Base-by-base conservation (phyloP, 2,113 vertebrate species). In the Mystacornis crossleyi region DNA sequence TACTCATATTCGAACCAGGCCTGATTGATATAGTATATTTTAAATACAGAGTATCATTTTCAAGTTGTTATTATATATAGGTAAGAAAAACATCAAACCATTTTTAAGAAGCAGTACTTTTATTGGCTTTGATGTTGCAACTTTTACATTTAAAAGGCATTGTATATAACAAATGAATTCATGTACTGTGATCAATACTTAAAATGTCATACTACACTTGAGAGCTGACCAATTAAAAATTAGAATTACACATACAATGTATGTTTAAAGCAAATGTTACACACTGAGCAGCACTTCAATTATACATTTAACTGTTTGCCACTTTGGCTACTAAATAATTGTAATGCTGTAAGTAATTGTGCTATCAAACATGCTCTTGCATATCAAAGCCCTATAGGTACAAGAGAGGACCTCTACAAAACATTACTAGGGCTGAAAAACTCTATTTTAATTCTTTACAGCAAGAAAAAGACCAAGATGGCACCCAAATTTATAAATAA, bases 71-170 rank as follows among this genome's bases (percentile, higher is more conserved):
- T 10, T 71, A 55, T 60, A 24, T 43, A 47, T 29, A 90, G 79
- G 83, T 95, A 98, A 98, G 96, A 98, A 98, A 97, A 97, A 97
- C 96, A 96, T 98, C 97, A 98, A 98, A 97, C 97, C 97, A 95
- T 55, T 79, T 79, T 97, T 95, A 96, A 0, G 95, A 97, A 97
- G 97, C 95, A 98, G 95, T 74, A 95, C 18, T 90, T 98, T 98
- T 98, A 98, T 98, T 98, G 97, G 98, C 97, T 98, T 98, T 97
- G 97, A 97, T 98, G 98, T 97, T 97, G 96, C 98, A 94, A 98
- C 91, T 97, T 97, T 98, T 98, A 99, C 98, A 98, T 98, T 93
- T 90, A 96, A 98, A 97, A 96, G 94, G 93, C 93, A 96, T 95
- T 47, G 43, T 93, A 96, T 96, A 90, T 94, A 96, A 96, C 95